Percentiles rank a stretch among this genome's conserved stretches.
Conservation (phyloP, 1,140 invertebrate genomes). For the Bombus terrestris region DNA sequence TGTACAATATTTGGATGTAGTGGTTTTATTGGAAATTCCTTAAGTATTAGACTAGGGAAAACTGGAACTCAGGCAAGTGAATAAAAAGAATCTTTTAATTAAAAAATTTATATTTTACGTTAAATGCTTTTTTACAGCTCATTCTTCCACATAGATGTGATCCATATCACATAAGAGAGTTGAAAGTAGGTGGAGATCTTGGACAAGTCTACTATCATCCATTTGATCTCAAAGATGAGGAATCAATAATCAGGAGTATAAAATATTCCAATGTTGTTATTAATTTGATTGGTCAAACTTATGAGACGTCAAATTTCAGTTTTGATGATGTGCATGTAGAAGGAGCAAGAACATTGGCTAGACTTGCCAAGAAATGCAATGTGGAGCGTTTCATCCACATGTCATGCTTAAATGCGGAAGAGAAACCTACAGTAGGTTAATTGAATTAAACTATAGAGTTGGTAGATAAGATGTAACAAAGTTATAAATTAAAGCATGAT, state of each 20-base stretch:
- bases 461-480: background rate
- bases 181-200: constrained; percentile 96
- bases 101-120: background rate
- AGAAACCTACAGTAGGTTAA: constrained; percentile 85
- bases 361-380: constrained; percentile 88
- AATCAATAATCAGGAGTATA: constrained; percentile 92
- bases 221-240: constrained; percentile 93
- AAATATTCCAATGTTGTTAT: constrained; percentile 99
- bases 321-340: constrained; percentile 92
- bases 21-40: constrained; percentile 93
- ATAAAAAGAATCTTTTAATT: background rate
- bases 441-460: background rate
- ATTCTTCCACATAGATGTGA: constrained; percentile 97
- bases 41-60: constrained; percentile 95
- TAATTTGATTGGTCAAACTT: constrained; percentile 96
- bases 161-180: constrained; percentile 87
- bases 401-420: constrained; percentile 89
- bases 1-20: constrained; percentile 97
- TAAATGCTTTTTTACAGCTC: constrained; percentile 85
- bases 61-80: constrained; percentile 89
- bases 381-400: constrained; percentile 94
- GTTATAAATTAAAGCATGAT: background rate
- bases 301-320: constrained; percentile 95
- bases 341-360: constrained; percentile 89
- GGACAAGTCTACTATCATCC: constrained; percentile 97